phyloP scores from a whole-genome alignment of 2,888 invertebrate species.

The Drosophila yooni region DNA sequence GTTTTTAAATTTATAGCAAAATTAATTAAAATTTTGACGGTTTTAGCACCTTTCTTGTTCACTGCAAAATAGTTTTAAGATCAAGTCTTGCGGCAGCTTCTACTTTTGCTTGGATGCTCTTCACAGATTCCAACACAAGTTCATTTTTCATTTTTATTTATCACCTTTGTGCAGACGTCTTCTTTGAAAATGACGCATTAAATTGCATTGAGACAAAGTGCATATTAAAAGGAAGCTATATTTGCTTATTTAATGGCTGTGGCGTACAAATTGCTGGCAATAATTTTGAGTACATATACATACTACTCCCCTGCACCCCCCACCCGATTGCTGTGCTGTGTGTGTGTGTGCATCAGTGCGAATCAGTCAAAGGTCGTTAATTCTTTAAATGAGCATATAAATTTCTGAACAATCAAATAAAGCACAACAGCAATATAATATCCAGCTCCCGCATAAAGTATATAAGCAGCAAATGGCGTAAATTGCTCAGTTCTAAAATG shows the following conservation, averaged over 20 bases:
- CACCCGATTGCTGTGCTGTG: slow-evolving; percentile 7
- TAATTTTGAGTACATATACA: slow-evolving; percentile 36
- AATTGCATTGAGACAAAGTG: slow-evolving; percentile 37
- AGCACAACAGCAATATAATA: slow-evolving; percentile 33
- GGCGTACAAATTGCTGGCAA: slow-evolving; percentile 71
- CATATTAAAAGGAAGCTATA: slow-evolving; percentile 50
- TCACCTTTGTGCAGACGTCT: background rate
- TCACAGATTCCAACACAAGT: background rate
- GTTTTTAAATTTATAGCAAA: background rate
- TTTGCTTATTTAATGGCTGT: slow-evolving; percentile 36
- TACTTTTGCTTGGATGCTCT: background rate
- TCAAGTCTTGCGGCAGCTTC: slow-evolving; percentile 13
- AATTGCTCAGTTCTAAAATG: slow-evolving; percentile 22
- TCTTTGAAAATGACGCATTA: slow-evolving; percentile 28
- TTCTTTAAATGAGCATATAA: slow-evolving; percentile 70
- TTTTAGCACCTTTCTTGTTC: background rate
- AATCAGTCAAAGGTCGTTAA: slow-evolving; percentile 82
- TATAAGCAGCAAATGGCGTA: slow-evolving; percentile 32
- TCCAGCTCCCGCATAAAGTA: slow-evolving; percentile 9
- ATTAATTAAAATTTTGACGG: background rate
- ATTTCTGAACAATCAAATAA: slow-evolving; percentile 60
- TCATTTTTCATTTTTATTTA: background rate
- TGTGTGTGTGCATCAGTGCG: slow-evolving; percentile 31
- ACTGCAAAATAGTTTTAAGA: background rate
- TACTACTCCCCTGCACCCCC: too few species aligned